A percentile compares a stretch with the other conserved stretches of the same genome.
phyloP scores from a whole-genome alignment of 2,113 vertebrate species.

The Cygnus buccinator region DNA sequence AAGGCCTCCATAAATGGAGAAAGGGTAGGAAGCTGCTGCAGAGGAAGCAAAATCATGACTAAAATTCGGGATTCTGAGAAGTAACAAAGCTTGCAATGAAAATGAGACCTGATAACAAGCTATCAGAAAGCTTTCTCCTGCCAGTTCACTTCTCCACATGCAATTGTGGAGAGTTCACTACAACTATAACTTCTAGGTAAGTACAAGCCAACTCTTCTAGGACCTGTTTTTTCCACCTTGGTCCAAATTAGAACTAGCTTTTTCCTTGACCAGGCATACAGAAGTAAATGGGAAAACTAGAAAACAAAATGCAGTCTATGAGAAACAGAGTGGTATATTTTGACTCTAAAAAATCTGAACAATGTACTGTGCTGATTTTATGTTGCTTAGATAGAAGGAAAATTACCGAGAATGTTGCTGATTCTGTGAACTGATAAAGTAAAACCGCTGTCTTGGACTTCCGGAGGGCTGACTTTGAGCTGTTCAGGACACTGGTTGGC shows the following conservation, averaged over 20 bases:
- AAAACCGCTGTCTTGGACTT: too few species aligned
- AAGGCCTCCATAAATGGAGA: not conserved
- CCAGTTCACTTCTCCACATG: not conserved
- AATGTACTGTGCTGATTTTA: not conserved
- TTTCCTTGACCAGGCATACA: not conserved
- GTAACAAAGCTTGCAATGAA: not conserved
- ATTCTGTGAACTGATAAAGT: conserved; percentile 1
- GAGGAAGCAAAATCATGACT: not conserved
- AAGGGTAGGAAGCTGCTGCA: not conserved
- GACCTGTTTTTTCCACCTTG: not conserved
- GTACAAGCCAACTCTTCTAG: not conserved
- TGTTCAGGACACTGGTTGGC: too few species aligned
- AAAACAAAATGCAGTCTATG: not conserved
- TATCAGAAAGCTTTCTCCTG: not conserved
- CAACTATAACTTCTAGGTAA: not conserved
- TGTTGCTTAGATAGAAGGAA: not conserved
- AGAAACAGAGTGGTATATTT: not conserved
- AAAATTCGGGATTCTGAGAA: not conserved
- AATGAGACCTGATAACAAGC: not conserved
- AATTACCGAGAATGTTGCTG: not conserved
- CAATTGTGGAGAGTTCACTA: not conserved
- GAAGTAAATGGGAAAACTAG: not conserved
- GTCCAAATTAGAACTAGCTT: not conserved
- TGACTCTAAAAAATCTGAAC: not conserved
- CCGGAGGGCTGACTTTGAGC: too few species aligned